Base-by-base conservation (phyloP, 2,888 invertebrate species). In the Aelia acuminata region DNA sequence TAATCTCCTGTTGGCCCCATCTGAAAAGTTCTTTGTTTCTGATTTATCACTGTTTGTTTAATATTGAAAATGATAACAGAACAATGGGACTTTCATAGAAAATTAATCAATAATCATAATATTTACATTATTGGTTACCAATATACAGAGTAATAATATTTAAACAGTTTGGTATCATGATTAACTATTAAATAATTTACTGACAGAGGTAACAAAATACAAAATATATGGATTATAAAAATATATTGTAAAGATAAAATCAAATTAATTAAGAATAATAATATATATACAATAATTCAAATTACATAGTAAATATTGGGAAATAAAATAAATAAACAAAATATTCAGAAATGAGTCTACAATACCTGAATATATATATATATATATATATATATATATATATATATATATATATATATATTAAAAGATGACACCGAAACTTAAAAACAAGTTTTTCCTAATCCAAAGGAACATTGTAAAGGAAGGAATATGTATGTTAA, bases 1-100 rank as follows among this genome's bases (percentile, higher is more conserved):
- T 53, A 70, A 88, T 90, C 90, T 90, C 90, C 90, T 90, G 88
- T 89, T 90, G 90, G 90, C 90, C 90, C 90, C 90, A 90, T 90
- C 89, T 89, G 88, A 89, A 89, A 87, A 39, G 47, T 63, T 85
- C 53, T 88, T 85, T 85, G 35, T 53, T 84, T 57, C 57, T 53
- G 39, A 85, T 85, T 53, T 85, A 85, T 50, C 53, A 70, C 63
- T 70, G 63, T 70, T 70, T 70, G 63, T 70, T 70, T 31, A 70
- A 70, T 84, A 48, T 50, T 48, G 43, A 48, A 85, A 50, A 85
- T 85, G 22, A 50, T 50, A 50, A 85, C 2, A 48, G n/a, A 48
- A 49, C 39, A 48, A 49, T 47, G 48, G 47, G 47, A 48, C 48
- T 48, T 84, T 43, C 18, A 47, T 47, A 22, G 48, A 47, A 84